Percentiles rank a stretch among this genome's conserved stretches.
Conservation (phyloP, 2,113 vertebrate species). For the Phalacrocorax pelagicus region DNA sequence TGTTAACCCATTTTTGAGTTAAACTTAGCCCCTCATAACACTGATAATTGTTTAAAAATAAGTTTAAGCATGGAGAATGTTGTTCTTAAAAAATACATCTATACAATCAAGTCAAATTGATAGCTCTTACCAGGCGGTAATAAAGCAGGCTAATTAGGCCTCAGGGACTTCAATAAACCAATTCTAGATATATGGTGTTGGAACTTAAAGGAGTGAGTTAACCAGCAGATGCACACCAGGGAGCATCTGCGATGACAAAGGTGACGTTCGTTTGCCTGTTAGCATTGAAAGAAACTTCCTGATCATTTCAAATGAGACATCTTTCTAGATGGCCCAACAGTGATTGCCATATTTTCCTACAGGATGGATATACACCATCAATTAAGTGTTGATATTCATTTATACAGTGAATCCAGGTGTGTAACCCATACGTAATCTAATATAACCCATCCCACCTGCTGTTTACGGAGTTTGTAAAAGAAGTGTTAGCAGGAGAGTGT, state of each 20-base stretch:
- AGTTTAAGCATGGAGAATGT: neutral
- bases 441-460: neutral
- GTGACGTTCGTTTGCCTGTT: neutral
- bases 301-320: neutral
- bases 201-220: neutral
- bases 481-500: neutral
- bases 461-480: neutral
- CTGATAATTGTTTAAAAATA: neutral
- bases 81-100: neutral
- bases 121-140: neutral
- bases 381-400: neutral
- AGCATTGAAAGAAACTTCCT: neutral
- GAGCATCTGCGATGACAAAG: neutral
- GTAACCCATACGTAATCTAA: neutral
- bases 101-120: neutral
- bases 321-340: neutral
- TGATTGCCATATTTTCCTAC: neutral
- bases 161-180: neutral
- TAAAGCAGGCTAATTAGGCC: neutral
- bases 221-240: neutral
- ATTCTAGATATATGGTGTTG: neutral
- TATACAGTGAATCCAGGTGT: neutral
- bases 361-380: neutral
- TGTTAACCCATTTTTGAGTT: neutral
- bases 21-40: neutral